Evolutionary conservation across 1,140 invertebrate species (phyloP).

Genomic region (Sminthurides bifidus): DNA sequence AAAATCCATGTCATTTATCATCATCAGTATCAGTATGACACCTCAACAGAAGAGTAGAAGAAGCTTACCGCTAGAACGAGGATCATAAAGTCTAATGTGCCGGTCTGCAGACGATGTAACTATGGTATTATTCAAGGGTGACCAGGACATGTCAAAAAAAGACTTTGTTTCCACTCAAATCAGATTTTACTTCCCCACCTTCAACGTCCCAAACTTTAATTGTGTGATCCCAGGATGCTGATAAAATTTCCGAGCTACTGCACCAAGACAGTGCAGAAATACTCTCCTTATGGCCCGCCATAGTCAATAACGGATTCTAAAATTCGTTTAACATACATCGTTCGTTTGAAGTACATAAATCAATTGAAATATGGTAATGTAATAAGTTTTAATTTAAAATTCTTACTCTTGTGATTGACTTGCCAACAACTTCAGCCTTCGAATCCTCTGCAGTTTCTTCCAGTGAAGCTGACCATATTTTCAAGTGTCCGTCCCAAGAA

Average conservation of each 20-base stretch:
- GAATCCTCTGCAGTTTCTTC: slow-evolving; percentile 9
- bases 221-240: slow-evolving; percentile 89
- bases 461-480: slow-evolving; percentile 41
- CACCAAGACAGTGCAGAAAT: slow-evolving; percentile 75
- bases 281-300: slow-evolving; percentile 84
- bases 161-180: slow-evolving; percentile 77
- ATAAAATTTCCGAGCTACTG: slow-evolving; percentile 59
- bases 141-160: slow-evolving; percentile 77
- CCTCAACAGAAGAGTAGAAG: slow-evolving; percentile 4
- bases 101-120: slow-evolving; percentile 81
- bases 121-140: slow-evolving; percentile 56
- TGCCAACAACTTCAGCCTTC: slow-evolving; percentile 5
- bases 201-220: slow-evolving; percentile 88
- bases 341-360: no score
- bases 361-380: neutral
- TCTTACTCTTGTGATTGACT: neutral
- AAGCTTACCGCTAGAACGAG: slow-evolving; percentile 62
- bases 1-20: neutral
- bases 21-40: neutral
- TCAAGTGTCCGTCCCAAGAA: slow-evolving; percentile 66
- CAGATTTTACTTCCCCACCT: slow-evolving; percentile 63
- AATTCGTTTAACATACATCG: slow-evolving; percentile 29
- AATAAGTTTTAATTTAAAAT: slow-evolving; percentile 12
- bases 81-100: slow-evolving; percentile 81
- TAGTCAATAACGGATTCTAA: slow-evolving; percentile 69